These are phyloP conservation scores for Tetraodon nigroviridis DNA, from an alignment of 2,113 vertebrate species.

Conservation along the genomic window DNA sequence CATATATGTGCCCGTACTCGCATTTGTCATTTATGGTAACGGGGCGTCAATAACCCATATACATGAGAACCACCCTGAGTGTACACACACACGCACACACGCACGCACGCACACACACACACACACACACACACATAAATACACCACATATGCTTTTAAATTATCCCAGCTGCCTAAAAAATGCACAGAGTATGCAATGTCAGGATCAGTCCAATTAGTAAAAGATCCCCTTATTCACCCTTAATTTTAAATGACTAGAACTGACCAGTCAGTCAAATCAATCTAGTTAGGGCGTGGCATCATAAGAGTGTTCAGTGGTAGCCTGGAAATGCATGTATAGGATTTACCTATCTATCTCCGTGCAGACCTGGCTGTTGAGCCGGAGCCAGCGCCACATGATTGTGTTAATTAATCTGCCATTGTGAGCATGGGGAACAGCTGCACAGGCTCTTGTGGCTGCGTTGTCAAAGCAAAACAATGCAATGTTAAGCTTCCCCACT, in stretches of 20 bases:
- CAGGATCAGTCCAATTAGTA: constrained; percentile 74
- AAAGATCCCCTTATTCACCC: constrained; percentile 37
- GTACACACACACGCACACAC: not conserved
- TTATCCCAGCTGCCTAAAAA: not conserved
- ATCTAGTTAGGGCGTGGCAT: constrained; percentile 83
- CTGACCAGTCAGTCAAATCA: constrained; percentile 85
- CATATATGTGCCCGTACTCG: not conserved
- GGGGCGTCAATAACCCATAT: too few species aligned
- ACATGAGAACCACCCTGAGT: not conserved
- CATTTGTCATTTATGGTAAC: too few species aligned
- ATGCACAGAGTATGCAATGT: constrained; percentile 6
- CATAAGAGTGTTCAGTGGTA: constrained; percentile 80
- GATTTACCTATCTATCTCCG: constrained; percentile 99
- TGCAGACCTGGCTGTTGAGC: constrained; percentile 99
- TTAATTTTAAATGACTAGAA: constrained; percentile 60
- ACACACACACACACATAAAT: not conserved
- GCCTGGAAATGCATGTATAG: constrained; percentile 92
- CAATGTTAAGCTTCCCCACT: constrained; percentile 95
- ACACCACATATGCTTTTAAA: not conserved
- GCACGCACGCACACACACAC: not conserved
- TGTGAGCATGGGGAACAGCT: constrained; percentile 98
- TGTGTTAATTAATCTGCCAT: constrained; percentile 99
- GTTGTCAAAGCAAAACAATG: constrained; percentile 99
- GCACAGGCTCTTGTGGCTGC: constrained; percentile 93
- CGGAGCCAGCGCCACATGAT: constrained; percentile 96